Percentiles rank a stretch among this genome's conserved stretches.
Conservation (phyloP, 2,797 vertebrate genomes). For the Acipenser transmontanus region DNA sequence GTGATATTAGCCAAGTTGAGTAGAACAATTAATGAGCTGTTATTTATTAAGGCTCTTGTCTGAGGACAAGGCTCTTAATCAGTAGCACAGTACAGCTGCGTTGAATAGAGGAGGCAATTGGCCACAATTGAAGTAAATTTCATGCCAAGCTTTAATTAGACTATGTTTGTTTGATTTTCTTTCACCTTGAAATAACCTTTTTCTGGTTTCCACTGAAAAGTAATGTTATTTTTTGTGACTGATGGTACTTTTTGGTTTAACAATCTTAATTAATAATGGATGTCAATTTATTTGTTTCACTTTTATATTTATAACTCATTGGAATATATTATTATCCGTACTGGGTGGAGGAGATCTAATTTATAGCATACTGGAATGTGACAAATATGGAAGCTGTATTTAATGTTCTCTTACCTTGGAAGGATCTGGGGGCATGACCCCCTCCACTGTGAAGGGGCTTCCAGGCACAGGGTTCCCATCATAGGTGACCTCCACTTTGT, state of each 20-base stretch:
- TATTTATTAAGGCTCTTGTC: constrained; percentile 4
- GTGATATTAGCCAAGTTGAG: not conserved
- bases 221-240: not conserved
- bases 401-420: constrained; percentile 66
- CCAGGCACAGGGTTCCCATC: constrained; percentile 81
- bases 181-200: not conserved
- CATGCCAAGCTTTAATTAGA: not conserved
- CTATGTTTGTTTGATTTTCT: not conserved
- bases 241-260: not conserved
- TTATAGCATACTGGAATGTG: no score
- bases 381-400: no score
- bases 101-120: not conserved
- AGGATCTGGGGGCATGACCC: constrained; percentile 80
- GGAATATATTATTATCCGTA: no score
- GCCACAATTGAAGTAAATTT: not conserved
- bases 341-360: no score
- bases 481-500: constrained; percentile 79
- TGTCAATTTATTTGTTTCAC: no score
- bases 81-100: not conserved
- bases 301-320: no score
- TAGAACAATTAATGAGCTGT: not conserved
- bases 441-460: constrained; percentile 81
- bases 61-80: not conserved
- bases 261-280: no score
- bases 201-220: no score